Evolutionary conservation across 2,797 vertebrate species (phyloP), one percentile per base, ranked within the genome.

Genomic region (Diplodus puntazzo): DNA sequence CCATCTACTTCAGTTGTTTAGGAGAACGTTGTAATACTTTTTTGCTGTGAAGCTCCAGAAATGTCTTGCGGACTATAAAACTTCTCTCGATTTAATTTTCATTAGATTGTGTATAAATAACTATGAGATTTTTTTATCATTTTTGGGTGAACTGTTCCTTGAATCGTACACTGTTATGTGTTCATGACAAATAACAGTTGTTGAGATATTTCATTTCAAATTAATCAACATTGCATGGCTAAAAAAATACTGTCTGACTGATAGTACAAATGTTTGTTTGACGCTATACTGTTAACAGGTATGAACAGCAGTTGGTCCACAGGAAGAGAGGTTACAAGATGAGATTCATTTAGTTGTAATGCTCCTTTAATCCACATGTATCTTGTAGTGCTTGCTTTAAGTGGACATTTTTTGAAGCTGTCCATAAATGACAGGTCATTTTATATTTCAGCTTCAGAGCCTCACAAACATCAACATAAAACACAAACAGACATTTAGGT

Each of bases 371-470:
- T 57, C 9, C 3, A 3, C 61, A 59, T n/a, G 49, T 11, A 59
- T 39, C 50, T 46, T 13, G 12, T 7, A 27, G 20, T 17, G 72
- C 57, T 75, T 14, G 1, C 50, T 62, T 27, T 52, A 20, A 58
- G 53, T 27, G 54, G 54, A 63, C 43, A 3, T 45, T 61, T 55
- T 53, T 30, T 59, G 34, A 43, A 17, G 30, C 50, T 61, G 52
- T 58, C 58, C 65, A 69, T 60, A 70, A 81, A 62, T 73, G 52
- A 48, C 11, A 45, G 18, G 45, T 53, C 39, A 50, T 65, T 78
- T 50, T 42, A 48, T 48, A 5, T 74, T 62, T 48, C 16, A 63
- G 73, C 82, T 76, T 18, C 0, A 25, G 74, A 49, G 25, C 25
- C 52, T 21, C 20, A 61, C 42, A 16, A 61, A 69, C 59, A 55